These are phyloP conservation scores for Champsocephalus esox DNA, from an alignment of 2,797 vertebrate species.

Conservation along the genomic window DNA sequence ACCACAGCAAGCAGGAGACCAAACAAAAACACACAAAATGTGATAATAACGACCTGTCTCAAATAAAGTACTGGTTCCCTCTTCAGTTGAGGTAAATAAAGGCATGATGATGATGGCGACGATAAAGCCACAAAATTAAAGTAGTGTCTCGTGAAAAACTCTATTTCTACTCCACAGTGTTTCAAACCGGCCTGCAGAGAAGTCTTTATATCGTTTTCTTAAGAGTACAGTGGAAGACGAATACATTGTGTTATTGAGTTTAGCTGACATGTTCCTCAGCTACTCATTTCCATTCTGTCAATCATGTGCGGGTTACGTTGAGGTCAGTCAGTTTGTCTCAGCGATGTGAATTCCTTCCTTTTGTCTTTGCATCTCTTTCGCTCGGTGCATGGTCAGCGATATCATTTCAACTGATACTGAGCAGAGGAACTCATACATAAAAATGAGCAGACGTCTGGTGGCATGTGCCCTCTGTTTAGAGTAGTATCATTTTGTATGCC, in stretches of 20 bases:
- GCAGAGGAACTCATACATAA: conserved; percentile 60
- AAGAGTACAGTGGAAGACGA: conserved; percentile 35
- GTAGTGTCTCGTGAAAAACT: no score
- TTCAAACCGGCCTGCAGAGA: conserved; percentile 48
- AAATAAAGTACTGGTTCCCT: conserved; percentile 1
- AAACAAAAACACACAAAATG: conserved; percentile 7
- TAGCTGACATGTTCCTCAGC: conserved; percentile 47
- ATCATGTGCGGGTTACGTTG: conserved; percentile 31
- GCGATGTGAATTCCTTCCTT: conserved; percentile 30
- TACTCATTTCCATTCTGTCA: conserved; percentile 56
- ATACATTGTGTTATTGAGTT: conserved; percentile 49
- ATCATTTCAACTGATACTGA: conserved; percentile 44
- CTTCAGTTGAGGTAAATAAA: conserved; percentile 14
- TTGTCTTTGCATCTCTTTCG: conserved; percentile 40
- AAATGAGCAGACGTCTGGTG: conserved; percentile 51
- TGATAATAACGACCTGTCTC: conserved; percentile 19
- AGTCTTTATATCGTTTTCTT: conserved; percentile 54
- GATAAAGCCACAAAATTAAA: conserved; percentile 74
- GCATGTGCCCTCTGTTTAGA: conserved; percentile 45
- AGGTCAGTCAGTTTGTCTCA: conserved; percentile 48
- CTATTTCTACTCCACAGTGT: conserved; percentile 46
- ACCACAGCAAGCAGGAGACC: neutral
- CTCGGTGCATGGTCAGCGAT: conserved; percentile 49
- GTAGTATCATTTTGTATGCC: conserved; percentile 38
- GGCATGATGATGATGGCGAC: conserved; percentile 63